Evolutionary conservation across 2,113 vertebrate genomes (phyloP).

Genomic region (Numenius arquata): DNA sequence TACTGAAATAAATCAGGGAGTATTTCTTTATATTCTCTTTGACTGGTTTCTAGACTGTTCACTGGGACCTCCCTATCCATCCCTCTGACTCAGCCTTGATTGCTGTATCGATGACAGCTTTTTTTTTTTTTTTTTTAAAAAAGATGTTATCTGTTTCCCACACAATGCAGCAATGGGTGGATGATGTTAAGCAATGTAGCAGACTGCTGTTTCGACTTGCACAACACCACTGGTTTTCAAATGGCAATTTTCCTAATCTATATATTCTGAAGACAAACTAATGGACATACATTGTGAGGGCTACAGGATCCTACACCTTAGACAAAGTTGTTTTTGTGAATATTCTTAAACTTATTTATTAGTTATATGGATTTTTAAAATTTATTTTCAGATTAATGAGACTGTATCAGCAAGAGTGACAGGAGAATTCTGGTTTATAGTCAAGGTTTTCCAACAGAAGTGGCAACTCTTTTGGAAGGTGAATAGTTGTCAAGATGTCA

Average conservation of each 20-base stretch:
- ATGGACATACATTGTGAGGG: fast-evolving
- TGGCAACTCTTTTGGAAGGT: background rate
- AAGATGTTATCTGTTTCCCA: background rate
- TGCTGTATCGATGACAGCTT: background rate
- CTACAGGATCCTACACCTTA: background rate
- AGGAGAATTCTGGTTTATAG: background rate
- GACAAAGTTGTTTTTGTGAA: background rate
- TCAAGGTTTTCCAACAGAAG: background rate
- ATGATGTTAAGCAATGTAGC: background rate
- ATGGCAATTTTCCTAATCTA: background rate
- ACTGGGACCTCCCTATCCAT: background rate
- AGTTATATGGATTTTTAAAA: background rate
- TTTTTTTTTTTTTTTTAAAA: background rate
- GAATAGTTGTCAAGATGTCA: background rate
- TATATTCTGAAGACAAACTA: background rate
- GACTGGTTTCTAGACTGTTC: background rate
- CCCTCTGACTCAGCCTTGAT: background rate
- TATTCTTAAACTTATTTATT: background rate
- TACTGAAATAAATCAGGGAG: background rate
- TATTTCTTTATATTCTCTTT: background rate
- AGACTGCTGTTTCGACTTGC: background rate
- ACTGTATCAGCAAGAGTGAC: background rate
- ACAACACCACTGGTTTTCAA: background rate
- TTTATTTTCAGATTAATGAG: background rate
- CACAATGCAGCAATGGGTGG: background rate